phyloP scores from a whole-genome alignment of 2,797 vertebrate genomes.

The Crocidura indochinensis region DNA sequence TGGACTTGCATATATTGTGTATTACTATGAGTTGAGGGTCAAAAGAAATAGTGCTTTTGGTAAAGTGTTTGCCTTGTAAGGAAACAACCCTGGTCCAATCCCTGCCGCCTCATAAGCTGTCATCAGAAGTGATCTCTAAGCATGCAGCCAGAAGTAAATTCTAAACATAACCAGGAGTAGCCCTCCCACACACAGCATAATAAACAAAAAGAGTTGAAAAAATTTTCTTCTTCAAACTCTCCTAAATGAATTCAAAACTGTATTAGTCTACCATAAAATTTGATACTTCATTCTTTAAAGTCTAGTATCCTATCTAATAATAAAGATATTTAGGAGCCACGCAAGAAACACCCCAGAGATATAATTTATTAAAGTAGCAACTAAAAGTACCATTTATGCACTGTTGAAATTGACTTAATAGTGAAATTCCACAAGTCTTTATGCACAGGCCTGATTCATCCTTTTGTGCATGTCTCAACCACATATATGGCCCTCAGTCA shows the following conservation, averaged over 20 bases:
- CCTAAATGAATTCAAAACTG: conserved; percentile 23
- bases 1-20: background rate
- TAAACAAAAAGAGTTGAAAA: conserved; percentile 13
- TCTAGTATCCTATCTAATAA: conserved; percentile 71
- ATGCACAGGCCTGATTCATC: conserved; percentile 24
- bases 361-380: conserved; percentile 75
- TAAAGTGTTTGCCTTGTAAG: no score
- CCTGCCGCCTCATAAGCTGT: no score
- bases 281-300: conserved; percentile 24
- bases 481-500: background rate
- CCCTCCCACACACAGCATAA: no score
- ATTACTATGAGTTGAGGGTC: no score
- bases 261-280: background rate
- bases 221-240: conserved; percentile 28
- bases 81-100: no score
- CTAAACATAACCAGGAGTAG: no score
- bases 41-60: no score
- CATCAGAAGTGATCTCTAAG: no score
- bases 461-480: background rate
- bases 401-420: conserved; percentile 67
- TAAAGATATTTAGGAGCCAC: conserved; percentile 73
- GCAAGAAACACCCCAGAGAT: conserved; percentile 72
- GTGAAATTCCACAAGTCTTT: conserved; percentile 53
- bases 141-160: no score
- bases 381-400: conserved; percentile 57